phyloP scores from a whole-genome alignment of 2,888 invertebrate genomes.

The Eristalis arbustorum region DNA sequence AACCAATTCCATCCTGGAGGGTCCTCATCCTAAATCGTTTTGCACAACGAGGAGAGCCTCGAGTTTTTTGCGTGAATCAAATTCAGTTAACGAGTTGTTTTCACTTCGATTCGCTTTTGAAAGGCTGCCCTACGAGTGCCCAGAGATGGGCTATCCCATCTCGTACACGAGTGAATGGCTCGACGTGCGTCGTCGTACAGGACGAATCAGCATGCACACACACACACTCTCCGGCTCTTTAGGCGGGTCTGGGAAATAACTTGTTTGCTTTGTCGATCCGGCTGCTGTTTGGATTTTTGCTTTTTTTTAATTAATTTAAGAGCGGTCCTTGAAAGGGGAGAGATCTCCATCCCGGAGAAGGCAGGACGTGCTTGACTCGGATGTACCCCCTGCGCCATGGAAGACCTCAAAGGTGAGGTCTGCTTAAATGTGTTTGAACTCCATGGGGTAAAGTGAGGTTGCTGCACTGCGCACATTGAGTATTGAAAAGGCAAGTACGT shows the following conservation, averaged over 20 bases:
- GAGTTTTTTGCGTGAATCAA: neutral
- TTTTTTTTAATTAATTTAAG: neutral
- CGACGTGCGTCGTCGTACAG: neutral
- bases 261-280: neutral
- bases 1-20: neutral
- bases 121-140: neutral
- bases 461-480: constrained; percentile 20
- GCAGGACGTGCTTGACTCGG: neutral
- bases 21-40: neutral
- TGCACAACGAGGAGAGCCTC: neutral
- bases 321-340: neutral
- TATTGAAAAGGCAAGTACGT: constrained; percentile 41
- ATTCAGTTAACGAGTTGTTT: neutral
- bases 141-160: neutral
- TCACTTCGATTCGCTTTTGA: neutral
- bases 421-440: neutral
- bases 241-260: neutral
- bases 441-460: neutral
- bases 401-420: neutral
- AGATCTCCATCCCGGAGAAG: neutral
- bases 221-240: neutral
- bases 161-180: neutral
- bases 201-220: neutral
- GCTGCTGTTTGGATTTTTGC: neutral
- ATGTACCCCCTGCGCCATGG: neutral